These are phyloP conservation scores for Equus przewalskii DNA, from an alignment of 2,113 vertebrate species.

Conservation along the genomic window DNA sequence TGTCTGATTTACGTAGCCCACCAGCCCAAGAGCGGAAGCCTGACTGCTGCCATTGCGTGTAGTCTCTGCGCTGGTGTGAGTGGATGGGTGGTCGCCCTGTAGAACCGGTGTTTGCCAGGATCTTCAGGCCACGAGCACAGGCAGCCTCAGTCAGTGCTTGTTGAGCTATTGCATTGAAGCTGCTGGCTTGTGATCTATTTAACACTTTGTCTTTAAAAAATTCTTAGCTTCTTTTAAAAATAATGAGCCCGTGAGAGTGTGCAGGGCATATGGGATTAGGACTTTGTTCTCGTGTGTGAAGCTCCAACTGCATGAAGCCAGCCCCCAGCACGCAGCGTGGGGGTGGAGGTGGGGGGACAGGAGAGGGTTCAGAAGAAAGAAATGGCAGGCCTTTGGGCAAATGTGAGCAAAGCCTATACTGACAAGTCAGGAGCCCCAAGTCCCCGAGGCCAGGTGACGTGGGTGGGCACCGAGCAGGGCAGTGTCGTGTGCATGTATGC, in stretches of 20 bases:
- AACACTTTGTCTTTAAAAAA: background rate
- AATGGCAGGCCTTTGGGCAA: background rate
- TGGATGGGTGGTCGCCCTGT: background rate
- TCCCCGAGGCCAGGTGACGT: background rate
- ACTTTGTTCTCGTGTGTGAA: background rate
- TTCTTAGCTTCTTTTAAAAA: background rate
- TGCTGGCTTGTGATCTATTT: background rate
- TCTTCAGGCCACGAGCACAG: too few species aligned
- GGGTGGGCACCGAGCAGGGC: background rate
- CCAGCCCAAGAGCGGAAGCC: too few species aligned
- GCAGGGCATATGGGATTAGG: background rate
- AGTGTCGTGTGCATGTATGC: background rate
- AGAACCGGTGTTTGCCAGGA: background rate
- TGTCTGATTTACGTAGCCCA: too few species aligned
- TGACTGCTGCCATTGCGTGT: background rate
- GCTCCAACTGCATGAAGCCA: too few species aligned
- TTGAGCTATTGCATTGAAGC: background rate
- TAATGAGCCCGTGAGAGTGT: background rate
- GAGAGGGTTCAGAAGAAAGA: background rate
- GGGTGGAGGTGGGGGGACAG: too few species aligned
- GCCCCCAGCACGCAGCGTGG: accelerated
- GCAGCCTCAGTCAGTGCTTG: background rate
- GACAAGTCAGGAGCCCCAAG: background rate
- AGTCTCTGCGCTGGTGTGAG: too few species aligned
- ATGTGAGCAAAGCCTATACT: background rate